Evolutionary conservation across 2,888 invertebrate species (phyloP), one percentile per base, ranked within the genome.

Genomic region (Melitaea athalia): DNA sequence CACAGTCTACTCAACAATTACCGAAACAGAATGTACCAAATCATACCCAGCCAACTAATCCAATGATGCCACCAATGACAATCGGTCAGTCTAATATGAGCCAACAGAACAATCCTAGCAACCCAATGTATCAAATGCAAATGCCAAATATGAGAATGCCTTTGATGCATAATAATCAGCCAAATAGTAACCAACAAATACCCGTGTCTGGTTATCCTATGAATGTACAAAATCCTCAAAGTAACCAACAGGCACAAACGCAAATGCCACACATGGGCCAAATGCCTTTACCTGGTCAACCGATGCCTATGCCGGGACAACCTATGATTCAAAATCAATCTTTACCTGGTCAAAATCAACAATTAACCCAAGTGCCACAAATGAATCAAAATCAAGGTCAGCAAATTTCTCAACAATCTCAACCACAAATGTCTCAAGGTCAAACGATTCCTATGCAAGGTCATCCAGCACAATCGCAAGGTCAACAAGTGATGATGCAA

Each of bases 121-220:
- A 87, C 70, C 83, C 86, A 3, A 86, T 89, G 83, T 78, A 85
- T 69, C 83, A 84, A 24, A 82, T 91, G 85, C 90, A 89, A 78
- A 86, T 91, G 85, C 87, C 84, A 63, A 89, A 87, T 70, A 88
- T 92, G 86, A 84, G 92, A 78, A 87, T 91, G 86, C 85, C 90
- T 7, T 74, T 85, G 59, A 85, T 87, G 81, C 89, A 83, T 73
- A 85, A 83, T 14, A 85, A 81, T 67, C 85, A 84, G 64, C 81
- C 82, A 8, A 86, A 80, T 69, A 66, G 77, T 33, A 85, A 81
- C 67, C 85, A 83, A 65, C 88, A 86, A 78, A 78, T 85, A 3
- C 82, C 85, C 14, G 79, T 83, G n/a, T 77, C 85, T 11, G 85
- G 82, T n/a, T 91, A 86, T 69, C 79, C 84, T 11, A 79, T 86